Evolutionary conservation across 2,888 invertebrate species (phyloP).

Genomic region (Acanthosepion esculentum): DNA sequence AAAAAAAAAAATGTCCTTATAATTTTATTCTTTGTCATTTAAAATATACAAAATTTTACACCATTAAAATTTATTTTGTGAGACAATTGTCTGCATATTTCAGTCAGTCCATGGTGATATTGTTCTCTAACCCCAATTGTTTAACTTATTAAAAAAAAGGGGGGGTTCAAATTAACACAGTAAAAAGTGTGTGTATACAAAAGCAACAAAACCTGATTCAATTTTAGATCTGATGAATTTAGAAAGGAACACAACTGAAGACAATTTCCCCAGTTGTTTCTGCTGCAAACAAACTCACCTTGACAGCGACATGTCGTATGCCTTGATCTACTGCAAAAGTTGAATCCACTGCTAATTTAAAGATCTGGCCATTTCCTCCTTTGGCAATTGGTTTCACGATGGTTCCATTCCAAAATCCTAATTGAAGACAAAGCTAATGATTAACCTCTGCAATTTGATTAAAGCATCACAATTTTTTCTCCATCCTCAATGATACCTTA

Average conservation of each 20-base stretch:
- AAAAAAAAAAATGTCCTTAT: too few relatives aligned
- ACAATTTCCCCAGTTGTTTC: neutral
- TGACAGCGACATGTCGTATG: neutral
- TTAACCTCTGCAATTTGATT: too few relatives aligned
- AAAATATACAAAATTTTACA: too few relatives aligned
- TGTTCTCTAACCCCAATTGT: too few relatives aligned
- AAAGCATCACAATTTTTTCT: too few relatives aligned
- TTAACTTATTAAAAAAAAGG: too few relatives aligned
- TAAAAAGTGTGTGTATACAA: too few relatives aligned
- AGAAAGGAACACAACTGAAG: neutral
- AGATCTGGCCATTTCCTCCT: constrained; percentile 41
- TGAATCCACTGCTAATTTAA: neutral
- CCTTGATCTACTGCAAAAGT: constrained; percentile 24
- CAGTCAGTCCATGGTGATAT: too few relatives aligned
- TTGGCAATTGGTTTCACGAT: constrained; percentile 37
- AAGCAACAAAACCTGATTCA: neutral
- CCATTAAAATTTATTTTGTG: too few relatives aligned
- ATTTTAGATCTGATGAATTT: neutral
- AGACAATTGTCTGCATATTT: too few relatives aligned
- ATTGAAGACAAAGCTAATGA: neutral
- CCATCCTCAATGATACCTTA: neutral
- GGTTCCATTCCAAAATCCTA: neutral
- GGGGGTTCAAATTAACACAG: too few relatives aligned
- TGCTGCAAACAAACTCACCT: constrained; percentile 35
- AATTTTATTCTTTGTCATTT: too few relatives aligned